Conservation (phyloP, 2,888 invertebrate species). For the Carabus problematicus region DNA sequence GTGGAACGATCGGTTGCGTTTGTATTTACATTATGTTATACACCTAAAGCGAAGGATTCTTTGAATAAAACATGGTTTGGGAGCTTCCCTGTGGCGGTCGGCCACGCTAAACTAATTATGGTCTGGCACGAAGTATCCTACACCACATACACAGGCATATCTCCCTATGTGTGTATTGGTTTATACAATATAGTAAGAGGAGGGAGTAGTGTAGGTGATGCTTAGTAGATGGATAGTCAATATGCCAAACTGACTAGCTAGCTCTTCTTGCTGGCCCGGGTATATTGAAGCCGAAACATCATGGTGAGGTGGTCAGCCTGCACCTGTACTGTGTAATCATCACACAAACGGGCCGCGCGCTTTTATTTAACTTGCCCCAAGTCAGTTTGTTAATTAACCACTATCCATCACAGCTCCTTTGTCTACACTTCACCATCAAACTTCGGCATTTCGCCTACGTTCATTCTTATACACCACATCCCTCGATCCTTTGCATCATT, state of each 20-base stretch:
- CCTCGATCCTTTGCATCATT: too few species aligned
- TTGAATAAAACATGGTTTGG: conserved; percentile 42
- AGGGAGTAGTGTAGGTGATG: too few species aligned
- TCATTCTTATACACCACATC: too few species aligned
- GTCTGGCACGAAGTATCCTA: not conserved
- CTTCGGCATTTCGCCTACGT: too few species aligned
- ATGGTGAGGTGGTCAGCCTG: conserved; percentile 5
- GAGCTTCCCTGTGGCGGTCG: conserved; percentile 35
- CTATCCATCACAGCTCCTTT: conserved; percentile 38
- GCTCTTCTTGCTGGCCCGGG: not conserved
- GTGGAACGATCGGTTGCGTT: conserved; percentile 4
- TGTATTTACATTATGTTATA: conserved; percentile 13
- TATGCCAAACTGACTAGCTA: not conserved
- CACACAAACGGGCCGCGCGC: conserved; percentile 9
- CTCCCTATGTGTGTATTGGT: too few species aligned
- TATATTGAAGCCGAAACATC: too few species aligned
- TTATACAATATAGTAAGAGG: too few species aligned
- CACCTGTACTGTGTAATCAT: conserved; percentile 22
- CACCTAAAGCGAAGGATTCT: conserved; percentile 17
- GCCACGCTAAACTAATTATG: conserved; percentile 43
- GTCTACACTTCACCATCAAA: conserved; percentile 26
- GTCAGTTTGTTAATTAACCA: conserved; percentile 37
- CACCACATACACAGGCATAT: not conserved
- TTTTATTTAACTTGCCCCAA: conserved; percentile 28
- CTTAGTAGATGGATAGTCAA: not conserved